Evolutionary conservation across 2,113 vertebrate species (phyloP).

Genomic region (Dromiciops gliroides): DNA sequence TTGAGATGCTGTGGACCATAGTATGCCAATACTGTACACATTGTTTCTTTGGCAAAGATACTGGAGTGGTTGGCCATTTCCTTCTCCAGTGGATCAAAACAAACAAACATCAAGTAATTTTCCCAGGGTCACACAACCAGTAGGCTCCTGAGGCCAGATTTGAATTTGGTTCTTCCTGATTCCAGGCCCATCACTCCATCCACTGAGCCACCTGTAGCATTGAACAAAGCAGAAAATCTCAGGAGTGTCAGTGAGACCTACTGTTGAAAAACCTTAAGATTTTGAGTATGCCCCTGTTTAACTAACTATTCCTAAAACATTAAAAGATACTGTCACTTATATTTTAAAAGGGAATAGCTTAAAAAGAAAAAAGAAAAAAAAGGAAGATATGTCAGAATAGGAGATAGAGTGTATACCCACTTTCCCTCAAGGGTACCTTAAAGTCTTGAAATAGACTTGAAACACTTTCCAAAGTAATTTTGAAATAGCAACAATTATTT

Average conservation of each 20-base stretch:
- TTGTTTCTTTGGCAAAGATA: neutral
- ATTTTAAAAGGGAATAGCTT: neutral
- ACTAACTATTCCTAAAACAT: neutral
- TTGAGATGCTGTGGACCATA: neutral
- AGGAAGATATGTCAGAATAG: neutral
- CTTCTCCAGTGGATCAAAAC: neutral
- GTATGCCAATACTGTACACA: neutral
- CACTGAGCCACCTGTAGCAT: neutral
- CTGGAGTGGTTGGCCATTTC: neutral
- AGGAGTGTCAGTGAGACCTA: neutral
- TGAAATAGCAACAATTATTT: neutral
- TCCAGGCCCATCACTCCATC: neutral
- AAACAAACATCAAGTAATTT: neutral
- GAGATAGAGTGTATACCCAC: neutral
- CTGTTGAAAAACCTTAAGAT: neutral
- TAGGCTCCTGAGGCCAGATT: neutral
- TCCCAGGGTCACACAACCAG: neutral
- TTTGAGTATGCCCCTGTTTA: neutral
- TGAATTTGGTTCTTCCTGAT: neutral
- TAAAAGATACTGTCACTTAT: neutral
- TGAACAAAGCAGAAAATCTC: neutral
- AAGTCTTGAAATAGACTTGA: neutral
- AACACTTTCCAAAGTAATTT: neutral
- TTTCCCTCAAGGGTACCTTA: neutral
- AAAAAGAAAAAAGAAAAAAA: neutral